Conservation (phyloP, 2,888 invertebrate genomes). For the Sphaerophoria rueppellii region DNA sequence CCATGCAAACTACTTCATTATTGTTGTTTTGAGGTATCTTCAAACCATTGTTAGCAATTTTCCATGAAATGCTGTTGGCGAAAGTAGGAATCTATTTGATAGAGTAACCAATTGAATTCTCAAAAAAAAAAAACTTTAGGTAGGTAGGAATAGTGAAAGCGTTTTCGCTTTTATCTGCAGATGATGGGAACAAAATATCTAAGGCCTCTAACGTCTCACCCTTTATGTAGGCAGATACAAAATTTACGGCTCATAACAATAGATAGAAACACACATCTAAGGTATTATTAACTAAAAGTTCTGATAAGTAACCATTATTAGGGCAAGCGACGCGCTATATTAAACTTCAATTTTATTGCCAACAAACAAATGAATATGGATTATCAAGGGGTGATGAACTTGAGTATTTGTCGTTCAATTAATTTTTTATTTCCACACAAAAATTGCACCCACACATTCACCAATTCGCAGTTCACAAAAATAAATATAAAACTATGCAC, state of each 20-base stretch:
- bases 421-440: not conserved
- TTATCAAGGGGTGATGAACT: not conserved
- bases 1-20: constrained; percentile 11
- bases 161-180: constrained; percentile 64
- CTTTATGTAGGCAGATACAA: not conserved
- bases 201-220: not conserved
- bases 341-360: too few species aligned
- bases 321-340: too few species aligned
- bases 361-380: too few species aligned
- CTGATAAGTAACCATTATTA: too few species aligned
- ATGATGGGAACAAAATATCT: constrained; percentile 27
- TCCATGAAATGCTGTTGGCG: constrained; percentile 53
- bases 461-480: not conserved
- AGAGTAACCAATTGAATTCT: constrained; percentile 56
- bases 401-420: not conserved
- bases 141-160: constrained; percentile 53
- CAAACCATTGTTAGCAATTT: constrained; percentile 48
- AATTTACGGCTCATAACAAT: not conserved
- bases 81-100: constrained; percentile 61
- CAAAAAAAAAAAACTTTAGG: constrained; percentile 30
- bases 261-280: not conserved
- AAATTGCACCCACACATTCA: not conserved
- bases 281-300: too few species aligned
- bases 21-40: constrained; percentile 25
- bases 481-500: not conserved